These are phyloP conservation scores for Cryptoleucopteryx plumbea DNA, from an alignment of 2,113 vertebrate genomes.

Conservation along the genomic window DNA sequence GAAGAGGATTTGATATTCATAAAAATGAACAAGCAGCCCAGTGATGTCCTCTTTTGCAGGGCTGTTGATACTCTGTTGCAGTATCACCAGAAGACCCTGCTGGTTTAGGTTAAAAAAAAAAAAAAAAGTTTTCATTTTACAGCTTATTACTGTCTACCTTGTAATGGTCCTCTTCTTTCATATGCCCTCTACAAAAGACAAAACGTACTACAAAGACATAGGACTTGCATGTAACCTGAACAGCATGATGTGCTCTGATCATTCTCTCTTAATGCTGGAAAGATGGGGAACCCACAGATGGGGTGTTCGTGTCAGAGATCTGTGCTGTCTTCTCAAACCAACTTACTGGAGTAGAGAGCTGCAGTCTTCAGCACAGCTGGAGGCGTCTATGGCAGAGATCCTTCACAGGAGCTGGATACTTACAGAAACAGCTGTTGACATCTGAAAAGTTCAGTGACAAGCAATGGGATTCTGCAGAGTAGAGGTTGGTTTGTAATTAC, in stretches of 20 bases:
- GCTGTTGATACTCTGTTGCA: background rate
- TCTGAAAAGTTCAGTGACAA: background rate
- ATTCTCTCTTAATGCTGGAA: background rate
- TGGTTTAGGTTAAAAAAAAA: background rate
- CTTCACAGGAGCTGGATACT: background rate
- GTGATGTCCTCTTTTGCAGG: background rate
- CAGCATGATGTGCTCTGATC: background rate
- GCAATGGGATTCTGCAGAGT: background rate
- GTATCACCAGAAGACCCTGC: background rate
- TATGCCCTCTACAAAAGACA: background rate
- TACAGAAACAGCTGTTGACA: background rate
- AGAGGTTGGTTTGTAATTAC: background rate
- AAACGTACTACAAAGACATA: rapidly evolving
- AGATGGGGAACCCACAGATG: background rate
- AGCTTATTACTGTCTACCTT: background rate
- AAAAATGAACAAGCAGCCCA: background rate
- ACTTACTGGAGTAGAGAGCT: background rate
- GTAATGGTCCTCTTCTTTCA: background rate
- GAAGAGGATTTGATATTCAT: background rate
- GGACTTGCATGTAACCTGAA: background rate
- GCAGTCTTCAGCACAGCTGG: background rate
- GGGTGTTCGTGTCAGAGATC: background rate
- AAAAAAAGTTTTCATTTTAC: background rate
- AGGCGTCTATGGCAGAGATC: background rate
- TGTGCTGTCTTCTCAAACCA: background rate